These are phyloP conservation scores for Liolophura sinensis DNA, from an alignment of 1,140 invertebrate species.

Conservation along the genomic window DNA sequence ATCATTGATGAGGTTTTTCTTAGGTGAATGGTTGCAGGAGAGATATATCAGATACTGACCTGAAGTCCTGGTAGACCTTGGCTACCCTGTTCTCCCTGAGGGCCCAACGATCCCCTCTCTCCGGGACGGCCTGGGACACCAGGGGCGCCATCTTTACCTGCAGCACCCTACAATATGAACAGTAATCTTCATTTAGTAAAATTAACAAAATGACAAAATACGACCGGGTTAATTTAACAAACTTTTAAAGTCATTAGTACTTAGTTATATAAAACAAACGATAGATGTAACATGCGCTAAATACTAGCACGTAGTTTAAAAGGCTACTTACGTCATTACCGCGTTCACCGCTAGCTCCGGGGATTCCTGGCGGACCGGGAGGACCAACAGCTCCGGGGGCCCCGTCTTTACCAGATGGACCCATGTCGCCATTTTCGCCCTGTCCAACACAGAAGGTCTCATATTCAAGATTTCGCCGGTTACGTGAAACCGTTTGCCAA, in stretches of 20 bases:
- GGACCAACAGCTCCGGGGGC: constrained; percentile 33
- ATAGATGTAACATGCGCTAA: neutral
- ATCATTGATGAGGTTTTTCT: too few species aligned
- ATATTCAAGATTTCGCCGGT: neutral
- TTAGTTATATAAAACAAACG: neutral
- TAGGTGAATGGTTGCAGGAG: too few species aligned
- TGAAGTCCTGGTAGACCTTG: constrained; percentile 34
- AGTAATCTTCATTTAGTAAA: too few species aligned
- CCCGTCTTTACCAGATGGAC: constrained; percentile 20
- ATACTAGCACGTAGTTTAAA: neutral
- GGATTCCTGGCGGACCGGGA: constrained; percentile 32
- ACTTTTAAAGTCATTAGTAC: too few species aligned
- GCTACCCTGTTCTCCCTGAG: constrained; percentile 29
- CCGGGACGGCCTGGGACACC: constrained; percentile 37
- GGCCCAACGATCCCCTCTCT: constrained; percentile 37
- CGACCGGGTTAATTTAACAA: too few species aligned
- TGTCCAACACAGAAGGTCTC: neutral
- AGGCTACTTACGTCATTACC: constrained; percentile 16
- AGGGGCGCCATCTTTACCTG: constrained; percentile 37
- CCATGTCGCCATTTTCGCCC: constrained; percentile 19
- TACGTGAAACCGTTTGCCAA: neutral
- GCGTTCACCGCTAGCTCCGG: constrained; percentile 32
- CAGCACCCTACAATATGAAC: constrained; percentile 26
- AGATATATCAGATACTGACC: constrained; percentile 13
- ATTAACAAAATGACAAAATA: too few species aligned